Conservation (phyloP, 2,113 vertebrate species). For the Anhinga rufa region DNA sequence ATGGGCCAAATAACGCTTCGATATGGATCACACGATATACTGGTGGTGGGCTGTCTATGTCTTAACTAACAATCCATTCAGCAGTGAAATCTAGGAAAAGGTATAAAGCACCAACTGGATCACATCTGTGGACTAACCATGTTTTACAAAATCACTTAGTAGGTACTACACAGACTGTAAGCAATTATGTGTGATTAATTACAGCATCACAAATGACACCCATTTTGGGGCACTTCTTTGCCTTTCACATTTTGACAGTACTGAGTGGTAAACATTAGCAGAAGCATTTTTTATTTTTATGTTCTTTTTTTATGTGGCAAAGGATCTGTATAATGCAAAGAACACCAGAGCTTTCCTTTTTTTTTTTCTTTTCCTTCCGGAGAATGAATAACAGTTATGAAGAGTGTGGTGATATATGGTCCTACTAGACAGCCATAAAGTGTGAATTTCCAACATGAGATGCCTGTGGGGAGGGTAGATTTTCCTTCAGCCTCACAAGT, state of each 20-base stretch:
- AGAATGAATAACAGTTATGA: conserved; percentile 17
- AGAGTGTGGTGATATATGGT: conserved; percentile 16
- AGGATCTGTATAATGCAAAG: background rate
- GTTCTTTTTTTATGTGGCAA: background rate
- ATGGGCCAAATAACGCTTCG: background rate
- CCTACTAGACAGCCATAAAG: conserved; percentile 11
- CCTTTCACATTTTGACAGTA: background rate
- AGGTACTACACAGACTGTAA: background rate
- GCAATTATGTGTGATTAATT: background rate
- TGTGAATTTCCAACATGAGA: conserved; percentile 24
- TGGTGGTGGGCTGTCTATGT: background rate
- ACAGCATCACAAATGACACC: background rate
- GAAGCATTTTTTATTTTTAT: background rate
- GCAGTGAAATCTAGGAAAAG: background rate
- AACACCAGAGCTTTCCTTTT: background rate
- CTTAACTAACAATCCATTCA: background rate
- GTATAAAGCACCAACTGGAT: background rate
- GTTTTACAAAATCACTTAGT: background rate
- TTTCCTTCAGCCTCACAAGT: conserved; percentile 44
- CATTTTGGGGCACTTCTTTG: background rate
- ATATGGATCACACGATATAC: background rate
- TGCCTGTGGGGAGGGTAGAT: conserved; percentile 1
- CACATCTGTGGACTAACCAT: background rate
- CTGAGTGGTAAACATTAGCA: background rate
- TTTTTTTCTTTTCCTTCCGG: background rate